Conservation (phyloP, 2,113 vertebrate species). For the Nerophis ophidion region DNA sequence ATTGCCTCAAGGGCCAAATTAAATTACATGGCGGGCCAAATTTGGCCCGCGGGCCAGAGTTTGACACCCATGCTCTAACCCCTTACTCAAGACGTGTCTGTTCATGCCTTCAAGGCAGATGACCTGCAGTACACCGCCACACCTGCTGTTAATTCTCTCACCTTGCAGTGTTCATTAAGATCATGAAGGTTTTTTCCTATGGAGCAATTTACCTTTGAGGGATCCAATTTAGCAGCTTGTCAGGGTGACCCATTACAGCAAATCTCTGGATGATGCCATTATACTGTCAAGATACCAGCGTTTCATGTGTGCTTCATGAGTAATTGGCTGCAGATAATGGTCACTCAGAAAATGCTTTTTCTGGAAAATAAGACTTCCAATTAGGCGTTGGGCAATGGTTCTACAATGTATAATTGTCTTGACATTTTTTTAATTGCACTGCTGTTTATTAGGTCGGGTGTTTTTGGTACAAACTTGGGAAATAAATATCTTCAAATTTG, state of each 20-base stretch:
- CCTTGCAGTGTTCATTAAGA: neutral
- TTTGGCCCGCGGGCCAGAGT: too few species aligned
- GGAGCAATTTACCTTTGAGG: conserved; percentile 36
- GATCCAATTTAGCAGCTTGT: conserved; percentile 54
- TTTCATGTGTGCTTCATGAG: conserved; percentile 18
- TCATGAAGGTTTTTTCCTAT: conserved; percentile 8
- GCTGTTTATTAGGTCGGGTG: neutral
- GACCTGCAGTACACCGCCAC: neutral
- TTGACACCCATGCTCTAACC: too few species aligned
- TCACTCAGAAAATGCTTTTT: conserved; percentile 17
- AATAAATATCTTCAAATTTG: neutral
- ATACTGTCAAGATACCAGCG: conserved; percentile 32
- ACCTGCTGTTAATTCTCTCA: neutral
- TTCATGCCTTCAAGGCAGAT: neutral
- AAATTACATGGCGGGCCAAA: too few species aligned
- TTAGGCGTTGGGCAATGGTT: neutral
- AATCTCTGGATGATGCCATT: conserved; percentile 30
- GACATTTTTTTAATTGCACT: neutral
- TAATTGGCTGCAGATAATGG: conserved; percentile 37
- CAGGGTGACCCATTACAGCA: conserved; percentile 42
- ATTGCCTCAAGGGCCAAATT: too few species aligned
- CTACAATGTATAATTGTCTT: neutral
- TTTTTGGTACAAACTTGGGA: neutral
- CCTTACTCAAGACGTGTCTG: neutral
- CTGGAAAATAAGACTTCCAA: conserved; percentile 17